Evolutionary conservation across 2,888 invertebrate genomes (phyloP).

Genomic region (Hedychridium roseum): DNA sequence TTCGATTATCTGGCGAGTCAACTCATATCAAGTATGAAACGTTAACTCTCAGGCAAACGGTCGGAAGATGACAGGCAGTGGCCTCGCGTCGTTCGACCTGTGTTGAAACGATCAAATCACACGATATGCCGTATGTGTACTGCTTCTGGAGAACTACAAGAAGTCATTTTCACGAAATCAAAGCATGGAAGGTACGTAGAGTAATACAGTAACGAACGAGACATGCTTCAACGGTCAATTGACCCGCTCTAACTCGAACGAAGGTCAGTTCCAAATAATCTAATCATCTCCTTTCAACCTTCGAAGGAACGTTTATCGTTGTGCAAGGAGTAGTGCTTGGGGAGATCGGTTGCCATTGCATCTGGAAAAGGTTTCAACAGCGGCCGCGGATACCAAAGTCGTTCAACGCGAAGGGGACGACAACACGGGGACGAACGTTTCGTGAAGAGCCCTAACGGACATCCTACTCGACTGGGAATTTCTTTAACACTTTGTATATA

Average conservation of each 20-base stretch:
- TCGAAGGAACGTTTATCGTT: constrained; percentile 72
- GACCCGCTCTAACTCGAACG: too few species aligned
- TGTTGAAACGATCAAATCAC: constrained; percentile 75
- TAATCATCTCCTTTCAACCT: constrained; percentile 10
- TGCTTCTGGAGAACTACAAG: constrained; percentile 74
- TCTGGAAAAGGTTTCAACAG: constrained; percentile 42
- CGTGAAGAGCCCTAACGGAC: too few species aligned
- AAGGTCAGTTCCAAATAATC: constrained; percentile 17
- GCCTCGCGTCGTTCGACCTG: constrained; percentile 83
- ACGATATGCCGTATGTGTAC: constrained; percentile 83
- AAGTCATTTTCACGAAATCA: constrained; percentile 77
- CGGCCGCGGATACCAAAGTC: neutral
- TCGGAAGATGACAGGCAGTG: constrained; percentile 69
- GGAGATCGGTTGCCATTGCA: constrained; percentile 78
- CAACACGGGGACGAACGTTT: too few species aligned
- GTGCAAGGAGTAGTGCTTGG: constrained; percentile 79
- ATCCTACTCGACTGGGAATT: too few species aligned
- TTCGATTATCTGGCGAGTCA: too few species aligned
- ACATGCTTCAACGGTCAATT: too few species aligned
- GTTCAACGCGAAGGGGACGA: too few species aligned
- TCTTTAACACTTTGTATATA: too few species aligned
- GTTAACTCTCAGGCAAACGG: constrained; percentile 58
- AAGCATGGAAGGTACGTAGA: constrained; percentile 79
- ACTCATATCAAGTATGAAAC: too few species aligned
- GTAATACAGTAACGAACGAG: too few species aligned